Evolutionary conservation across 2,797 vertebrate species (phyloP).

Genomic region (Momotus momota): DNA sequence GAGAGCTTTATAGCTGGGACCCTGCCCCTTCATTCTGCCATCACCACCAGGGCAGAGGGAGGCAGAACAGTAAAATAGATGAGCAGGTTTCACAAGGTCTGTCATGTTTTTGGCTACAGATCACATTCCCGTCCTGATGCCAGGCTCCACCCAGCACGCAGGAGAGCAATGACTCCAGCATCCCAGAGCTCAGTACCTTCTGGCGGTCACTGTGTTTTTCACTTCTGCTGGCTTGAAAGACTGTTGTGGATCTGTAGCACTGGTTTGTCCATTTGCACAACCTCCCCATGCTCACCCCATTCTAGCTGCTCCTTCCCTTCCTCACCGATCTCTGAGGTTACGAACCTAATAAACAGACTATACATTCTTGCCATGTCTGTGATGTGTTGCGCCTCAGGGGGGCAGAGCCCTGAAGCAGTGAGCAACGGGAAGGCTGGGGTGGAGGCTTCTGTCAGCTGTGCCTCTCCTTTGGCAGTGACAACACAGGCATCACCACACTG

Average conservation of each 20-base stretch:
- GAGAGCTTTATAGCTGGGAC: neutral
- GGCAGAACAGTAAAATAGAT: neutral
- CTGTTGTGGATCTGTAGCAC: constrained; percentile 4
- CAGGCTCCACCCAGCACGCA: neutral
- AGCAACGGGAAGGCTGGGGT: fast-evolving
- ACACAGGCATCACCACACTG: neutral
- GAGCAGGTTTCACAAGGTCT: neutral
- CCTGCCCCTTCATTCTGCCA: neutral
- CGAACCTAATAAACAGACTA: constrained; percentile 39
- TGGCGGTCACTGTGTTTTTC: neutral
- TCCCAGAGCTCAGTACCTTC: neutral
- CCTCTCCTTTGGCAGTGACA: neutral
- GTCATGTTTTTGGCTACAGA: constrained; percentile 40
- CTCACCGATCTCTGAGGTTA: fast-evolving
- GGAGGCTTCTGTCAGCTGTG: neutral
- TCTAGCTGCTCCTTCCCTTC: neutral
- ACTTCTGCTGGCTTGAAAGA: constrained; percentile 12
- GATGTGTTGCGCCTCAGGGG: neutral
- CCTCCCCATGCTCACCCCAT: neutral
- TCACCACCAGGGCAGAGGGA: neutral
- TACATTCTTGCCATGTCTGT: neutral
- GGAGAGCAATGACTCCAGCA: neutral
- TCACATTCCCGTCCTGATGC: neutral
- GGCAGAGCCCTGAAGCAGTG: neutral
- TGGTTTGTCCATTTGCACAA: neutral